Evolutionary conservation across 2,797 vertebrate species (phyloP), one percentile per base, ranked within the genome.

Genomic region (Acipenser ruthenus): DNA sequence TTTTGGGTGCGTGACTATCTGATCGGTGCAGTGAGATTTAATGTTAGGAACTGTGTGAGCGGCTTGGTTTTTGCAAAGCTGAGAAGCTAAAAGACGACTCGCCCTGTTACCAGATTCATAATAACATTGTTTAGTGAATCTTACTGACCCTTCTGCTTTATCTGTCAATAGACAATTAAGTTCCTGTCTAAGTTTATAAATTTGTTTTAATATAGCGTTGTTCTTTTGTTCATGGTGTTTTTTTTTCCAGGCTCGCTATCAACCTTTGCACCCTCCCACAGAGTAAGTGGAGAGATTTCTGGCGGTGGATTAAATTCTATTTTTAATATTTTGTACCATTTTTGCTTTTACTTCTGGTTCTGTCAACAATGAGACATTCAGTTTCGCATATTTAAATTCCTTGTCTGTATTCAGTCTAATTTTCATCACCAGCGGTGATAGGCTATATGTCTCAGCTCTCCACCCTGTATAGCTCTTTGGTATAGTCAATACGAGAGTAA

Each of bases 21-120:
- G 18, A 1, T 62, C 8, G 37, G 23, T 61, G 15, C 15, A 18
- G 15, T 18, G 15, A 18, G 15, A 52, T 53, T 13, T 56, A 49
- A 64, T 69, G 65, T 68, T 65, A 0, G 11, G 10, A 10, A 69
- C 56, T 56, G 51, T 52, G 1, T 48, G 62, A 18, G 11, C 68
- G 1, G 65, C 55, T 10, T 72, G 71, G 1, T 61, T 50, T 48
- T 72, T 72, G 1, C 58, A 13, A 11, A 69, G 51, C 10, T 69
- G 71, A 59, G 72, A 72, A 1, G 71, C 65, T 1, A 72, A n/a
- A 1, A 69, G 51, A 3, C 71, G 49, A 13, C 61, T 67, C 0
- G 71, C 56, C 59, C 62, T 63, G 12, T 71, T 71, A 8, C 70
- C 70, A 6, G 6, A 13, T 63, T 71, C 64, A 49, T 68, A 71